Percentiles rank a stretch among this genome's conserved stretches.
phyloP scores from a whole-genome alignment of 92 coral and sea anemone species.

The Phymanthus crucifer region DNA sequence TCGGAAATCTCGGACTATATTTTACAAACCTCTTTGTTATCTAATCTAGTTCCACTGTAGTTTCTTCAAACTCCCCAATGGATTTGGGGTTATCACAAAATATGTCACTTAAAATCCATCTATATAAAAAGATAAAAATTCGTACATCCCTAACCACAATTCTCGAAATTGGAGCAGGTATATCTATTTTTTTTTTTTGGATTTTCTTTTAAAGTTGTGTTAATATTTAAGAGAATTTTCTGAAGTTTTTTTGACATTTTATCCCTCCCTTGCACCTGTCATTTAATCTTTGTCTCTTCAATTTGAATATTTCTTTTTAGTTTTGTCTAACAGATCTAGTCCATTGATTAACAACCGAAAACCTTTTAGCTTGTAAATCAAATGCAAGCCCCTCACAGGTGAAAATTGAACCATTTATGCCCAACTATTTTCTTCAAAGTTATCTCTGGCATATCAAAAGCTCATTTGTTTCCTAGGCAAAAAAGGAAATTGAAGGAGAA shows the following conservation, averaged over 20 bases:
- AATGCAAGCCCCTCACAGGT: background rate
- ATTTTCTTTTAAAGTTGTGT: background rate
- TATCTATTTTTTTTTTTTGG: background rate
- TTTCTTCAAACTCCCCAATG: background rate
- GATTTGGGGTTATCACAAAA: background rate
- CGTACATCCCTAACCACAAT: background rate
- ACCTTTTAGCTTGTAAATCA: background rate
- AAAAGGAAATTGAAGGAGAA: background rate
- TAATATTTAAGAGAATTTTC: constrained; percentile 5
- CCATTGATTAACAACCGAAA: background rate
- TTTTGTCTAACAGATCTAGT: background rate
- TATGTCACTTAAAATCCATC: background rate
- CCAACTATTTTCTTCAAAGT: background rate
- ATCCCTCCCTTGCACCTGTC: background rate
- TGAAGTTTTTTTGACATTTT: background rate
- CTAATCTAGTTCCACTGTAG: background rate
- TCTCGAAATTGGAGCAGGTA: background rate
- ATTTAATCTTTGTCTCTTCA: constrained; percentile 1
- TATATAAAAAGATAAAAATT: background rate
- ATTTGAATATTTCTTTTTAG: background rate
- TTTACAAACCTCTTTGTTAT: background rate
- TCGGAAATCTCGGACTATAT: background rate
- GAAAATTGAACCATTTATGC: background rate
- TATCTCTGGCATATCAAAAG: background rate
- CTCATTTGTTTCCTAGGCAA: background rate